Percentiles rank a stretch among this genome's conserved stretches.
phyloP scores from a whole-genome alignment of 30 jellyfish, hydroid and myxozoan species.

The Aurelia sp. region DNA sequence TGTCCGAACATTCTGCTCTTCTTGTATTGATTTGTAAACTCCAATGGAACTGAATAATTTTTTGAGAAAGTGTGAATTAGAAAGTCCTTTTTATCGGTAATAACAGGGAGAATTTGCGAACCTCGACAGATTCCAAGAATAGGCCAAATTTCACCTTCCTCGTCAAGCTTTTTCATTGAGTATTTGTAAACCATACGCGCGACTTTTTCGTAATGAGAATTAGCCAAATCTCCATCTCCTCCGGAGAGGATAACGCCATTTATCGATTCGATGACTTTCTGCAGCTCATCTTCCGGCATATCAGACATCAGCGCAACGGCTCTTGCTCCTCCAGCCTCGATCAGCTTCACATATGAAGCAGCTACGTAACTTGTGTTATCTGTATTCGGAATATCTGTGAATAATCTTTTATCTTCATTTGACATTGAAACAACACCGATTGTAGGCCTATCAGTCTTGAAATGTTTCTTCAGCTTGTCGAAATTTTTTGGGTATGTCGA shows the following conservation, averaged over 20 bases:
- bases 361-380: constrained; percentile 77
- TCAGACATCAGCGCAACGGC: constrained; percentile 85
- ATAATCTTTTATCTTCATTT: constrained; percentile 44
- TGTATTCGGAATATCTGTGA: constrained; percentile 39
- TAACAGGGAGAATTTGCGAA: constrained; percentile 84
- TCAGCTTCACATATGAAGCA: constrained; percentile 76
- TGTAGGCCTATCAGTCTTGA: constrained; percentile 75
- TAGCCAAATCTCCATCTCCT: constrained; percentile 89
- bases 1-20: constrained; percentile 83
- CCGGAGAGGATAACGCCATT: constrained; percentile 90
- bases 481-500: constrained; percentile 83
- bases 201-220: constrained; percentile 84
- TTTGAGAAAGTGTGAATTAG: constrained; percentile 65
- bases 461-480: constrained; percentile 42
- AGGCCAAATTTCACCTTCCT: constrained; percentile 82
- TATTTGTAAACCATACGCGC: constrained; percentile 59
- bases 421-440: constrained; percentile 77
- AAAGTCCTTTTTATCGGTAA: constrained; percentile 62
- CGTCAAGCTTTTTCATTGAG: constrained; percentile 69
- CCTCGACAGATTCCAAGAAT: constrained; percentile 95
- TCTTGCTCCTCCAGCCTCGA: constrained; percentile 92
- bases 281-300: constrained; percentile 53
- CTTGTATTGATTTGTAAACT: constrained; percentile 63
- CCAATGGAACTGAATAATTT: constrained; percentile 76
- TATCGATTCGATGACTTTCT: constrained; percentile 52